Percentiles rank a stretch among this genome's conserved stretches.
These are phyloP conservation scores for Varanus komodoensis DNA, from an alignment of 2,113 vertebrate genomes.

Conservation along the genomic window DNA sequence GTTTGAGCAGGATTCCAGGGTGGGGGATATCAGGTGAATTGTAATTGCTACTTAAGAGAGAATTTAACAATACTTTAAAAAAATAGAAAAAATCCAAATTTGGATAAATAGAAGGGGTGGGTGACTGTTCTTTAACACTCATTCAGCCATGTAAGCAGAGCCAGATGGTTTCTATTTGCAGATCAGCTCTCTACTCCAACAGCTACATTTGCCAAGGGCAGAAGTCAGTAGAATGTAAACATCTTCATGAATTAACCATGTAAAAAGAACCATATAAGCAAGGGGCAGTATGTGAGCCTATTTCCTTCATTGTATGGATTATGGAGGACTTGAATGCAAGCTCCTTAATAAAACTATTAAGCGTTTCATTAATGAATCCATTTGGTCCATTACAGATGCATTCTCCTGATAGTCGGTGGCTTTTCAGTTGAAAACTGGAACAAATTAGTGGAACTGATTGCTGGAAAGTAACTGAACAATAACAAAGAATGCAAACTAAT, in stretches of 20 bases:
- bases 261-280: constrained; percentile 19
- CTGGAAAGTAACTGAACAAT: constrained; percentile 17
- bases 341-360: constrained; percentile 35
- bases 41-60: too few relatives aligned
- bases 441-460: constrained; percentile 29
- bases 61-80: too few relatives aligned
- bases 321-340: constrained; percentile 15
- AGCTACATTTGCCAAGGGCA: constrained; percentile 15
- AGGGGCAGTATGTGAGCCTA: neutral
- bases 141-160: neutral
- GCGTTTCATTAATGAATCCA: constrained; percentile 22
- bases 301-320: constrained; percentile 33
- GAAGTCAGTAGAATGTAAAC: constrained; percentile 24
- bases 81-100: neutral
- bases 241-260: neutral
- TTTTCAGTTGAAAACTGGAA: constrained; percentile 34
- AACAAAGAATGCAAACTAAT: constrained; percentile 36
- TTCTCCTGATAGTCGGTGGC: constrained; percentile 15
- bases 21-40: too few relatives aligned
- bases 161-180: constrained; percentile 22
- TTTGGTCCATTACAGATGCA: constrained; percentile 23
- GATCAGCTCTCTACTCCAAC: neutral
- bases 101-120: neutral
- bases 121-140: neutral
- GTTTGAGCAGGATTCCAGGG: too few relatives aligned